These are phyloP conservation scores for Gila robusta DNA, from an alignment of 2,797 vertebrate species.

Conservation along the genomic window DNA sequence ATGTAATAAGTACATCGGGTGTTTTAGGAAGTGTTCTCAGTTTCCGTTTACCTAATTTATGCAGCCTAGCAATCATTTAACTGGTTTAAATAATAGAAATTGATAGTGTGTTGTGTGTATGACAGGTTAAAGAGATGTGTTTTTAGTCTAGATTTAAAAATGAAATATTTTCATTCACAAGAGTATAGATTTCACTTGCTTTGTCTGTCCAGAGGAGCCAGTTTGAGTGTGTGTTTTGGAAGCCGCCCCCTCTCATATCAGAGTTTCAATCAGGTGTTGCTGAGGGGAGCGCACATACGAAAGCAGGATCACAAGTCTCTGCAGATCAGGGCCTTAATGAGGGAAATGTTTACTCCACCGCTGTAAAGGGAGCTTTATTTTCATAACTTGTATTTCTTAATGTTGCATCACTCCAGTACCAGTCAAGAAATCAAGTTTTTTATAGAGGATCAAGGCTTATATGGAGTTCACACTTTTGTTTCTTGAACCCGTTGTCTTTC, in stretches of 20 bases:
- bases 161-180: constrained; percentile 15
- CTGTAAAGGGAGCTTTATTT: constrained; percentile 21
- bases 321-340: constrained; percentile 34
- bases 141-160: not conserved
- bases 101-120: not conserved
- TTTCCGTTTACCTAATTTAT: not conserved
- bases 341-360: constrained; percentile 4
- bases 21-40: not conserved
- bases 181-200: constrained; percentile 10
- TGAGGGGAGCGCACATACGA: not conserved
- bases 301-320: constrained; percentile 6
- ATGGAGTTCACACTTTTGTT: constrained; percentile 10
- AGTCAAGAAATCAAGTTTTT: constrained; percentile 49
- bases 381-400: constrained; percentile 41
- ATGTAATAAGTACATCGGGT: too few species aligned
- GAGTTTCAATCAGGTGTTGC: constrained; percentile 28
- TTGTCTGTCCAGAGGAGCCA: not conserved
- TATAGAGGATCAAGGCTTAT: constrained; percentile 9
- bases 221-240: constrained; percentile 10
- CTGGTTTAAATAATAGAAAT: not conserved
- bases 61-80: not conserved
- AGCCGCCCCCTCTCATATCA: constrained; percentile 2
- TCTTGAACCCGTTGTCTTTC: not conserved
- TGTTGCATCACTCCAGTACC: constrained; percentile 54
- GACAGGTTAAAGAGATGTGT: not conserved